Base-by-base conservation (phyloP, 35 echinoderm and acorn worm species). In the Apostichopus japonicus region DNA sequence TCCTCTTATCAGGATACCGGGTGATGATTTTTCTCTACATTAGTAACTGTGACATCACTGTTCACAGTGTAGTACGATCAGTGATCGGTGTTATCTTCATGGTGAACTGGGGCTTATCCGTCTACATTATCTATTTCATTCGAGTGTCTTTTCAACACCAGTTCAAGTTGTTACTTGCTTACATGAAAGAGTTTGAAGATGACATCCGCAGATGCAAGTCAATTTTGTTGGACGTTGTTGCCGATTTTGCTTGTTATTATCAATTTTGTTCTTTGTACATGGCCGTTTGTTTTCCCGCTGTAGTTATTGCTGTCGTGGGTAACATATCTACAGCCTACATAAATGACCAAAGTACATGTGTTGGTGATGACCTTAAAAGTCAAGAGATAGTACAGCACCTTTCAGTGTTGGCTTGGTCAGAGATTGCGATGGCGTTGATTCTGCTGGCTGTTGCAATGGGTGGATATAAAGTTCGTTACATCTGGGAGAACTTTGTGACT, bases 401-500 rank as follows among this genome's bases (percentile, higher is more conserved):
- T 19, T 23, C 16, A 75, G 14, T 75, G 21, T 75, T 75, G 6
- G 71, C 71, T 19, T 75, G 21, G 17, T 75, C 17, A 75, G 71
- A 75, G 71, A 75, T 75, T 75, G 16, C 14, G 6, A 75, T 75
- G 13, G 71, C 71, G n/a, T 6, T 75, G 7, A 19, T 75, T 4
- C 71, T 75, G n/a, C 7, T 14, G 15, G 71, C 71, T 7, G 6
- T 75, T 19, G 71, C 71, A 23, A 19, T 75, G 71, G 71, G 71
- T 21, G 71, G 71, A 4, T 75, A 75, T 6, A 75, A 75, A 75
- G 71, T 75, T 23, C 71, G 71, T 75, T 75, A 75, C 71, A 75
- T 75, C n/a, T 75, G 71, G 71, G 71, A 75, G 14, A 75, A 23
- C n/a, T 75, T 75, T n/a, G 71, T 75, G 71, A 75, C 71, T 19